phyloP scores from a whole-genome alignment of 2,113 vertebrate species.

The Tragelaphus strepsiceros region DNA sequence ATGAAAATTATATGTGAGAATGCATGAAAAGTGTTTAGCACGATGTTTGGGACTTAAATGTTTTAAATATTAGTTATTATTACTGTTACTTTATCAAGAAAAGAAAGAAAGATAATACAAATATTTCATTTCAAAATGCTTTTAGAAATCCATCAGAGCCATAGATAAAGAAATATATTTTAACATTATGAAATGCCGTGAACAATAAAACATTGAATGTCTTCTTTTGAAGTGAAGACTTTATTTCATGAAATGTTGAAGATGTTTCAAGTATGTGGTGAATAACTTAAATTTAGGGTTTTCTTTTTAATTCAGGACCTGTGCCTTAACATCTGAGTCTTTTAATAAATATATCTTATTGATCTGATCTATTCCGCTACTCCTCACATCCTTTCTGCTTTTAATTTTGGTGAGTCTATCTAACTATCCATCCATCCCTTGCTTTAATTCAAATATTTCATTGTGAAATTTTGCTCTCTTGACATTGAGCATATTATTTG shows the following conservation, averaged over 20 bases:
- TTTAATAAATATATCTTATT: background rate
- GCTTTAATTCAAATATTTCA: slow-evolving; percentile 21
- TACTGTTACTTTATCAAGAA: slow-evolving; percentile 12
- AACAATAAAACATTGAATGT: background rate
- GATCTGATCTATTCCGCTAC: background rate
- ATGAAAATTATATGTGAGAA: background rate
- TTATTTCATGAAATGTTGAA: background rate
- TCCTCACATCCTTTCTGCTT: background rate
- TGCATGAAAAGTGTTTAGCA: background rate
- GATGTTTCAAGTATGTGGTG: background rate
- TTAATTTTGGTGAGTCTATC: background rate
- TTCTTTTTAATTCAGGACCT: background rate
- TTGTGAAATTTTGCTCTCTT: slow-evolving; percentile 29
- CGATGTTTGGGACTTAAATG: background rate
- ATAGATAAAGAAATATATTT: background rate
- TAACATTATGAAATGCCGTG: background rate
- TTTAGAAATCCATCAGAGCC: background rate
- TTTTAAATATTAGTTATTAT: background rate
- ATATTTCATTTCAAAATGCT: background rate
- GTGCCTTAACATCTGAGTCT: background rate
- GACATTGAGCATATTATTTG: background rate
- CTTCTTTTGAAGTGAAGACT: background rate
- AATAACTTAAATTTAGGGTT: background rate
- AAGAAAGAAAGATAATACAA: background rate
- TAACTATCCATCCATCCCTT: background rate